A percentile compares a stretch with the other conserved stretches of the same genome.
These are phyloP conservation scores for Colletes latitarsis DNA, from an alignment of 1,140 invertebrate species.

Conservation along the genomic window DNA sequence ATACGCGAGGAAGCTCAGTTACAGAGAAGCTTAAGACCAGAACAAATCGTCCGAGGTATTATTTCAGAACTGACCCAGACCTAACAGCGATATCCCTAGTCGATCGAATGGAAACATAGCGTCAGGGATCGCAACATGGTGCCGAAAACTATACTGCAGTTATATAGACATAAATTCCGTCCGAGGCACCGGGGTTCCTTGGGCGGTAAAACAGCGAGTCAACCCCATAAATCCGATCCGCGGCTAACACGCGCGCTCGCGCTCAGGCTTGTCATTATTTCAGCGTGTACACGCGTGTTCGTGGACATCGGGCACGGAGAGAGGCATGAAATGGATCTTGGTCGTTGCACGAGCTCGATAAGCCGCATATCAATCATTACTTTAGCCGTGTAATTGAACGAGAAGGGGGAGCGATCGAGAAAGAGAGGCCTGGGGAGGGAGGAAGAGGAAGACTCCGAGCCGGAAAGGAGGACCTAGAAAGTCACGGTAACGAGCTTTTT, in stretches of 20 bases:
- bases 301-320: background rate
- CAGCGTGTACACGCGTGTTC: conserved; percentile 33
- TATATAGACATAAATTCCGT: conserved; percentile 59
- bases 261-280: conserved; percentile 55
- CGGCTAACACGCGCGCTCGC: conserved; percentile 1
- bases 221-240: conserved; percentile 49
- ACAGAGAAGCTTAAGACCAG: too few species aligned
- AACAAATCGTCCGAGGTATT: background rate
- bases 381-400: conserved; percentile 58
- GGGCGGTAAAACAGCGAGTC: conserved; percentile 51
- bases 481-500: conserved; percentile 62
- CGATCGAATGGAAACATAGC: conserved; percentile 24
- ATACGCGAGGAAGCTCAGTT: background rate
- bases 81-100: background rate
- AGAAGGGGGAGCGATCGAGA: conserved; percentile 15
- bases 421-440: background rate
- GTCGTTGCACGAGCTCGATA: conserved; percentile 37
- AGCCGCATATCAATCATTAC: conserved; percentile 60
- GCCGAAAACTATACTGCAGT: conserved; percentile 47
- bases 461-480: conserved; percentile 39
- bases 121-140: conserved; percentile 39
- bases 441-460: conserved; percentile 8
- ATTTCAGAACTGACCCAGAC: conserved; percentile 10
- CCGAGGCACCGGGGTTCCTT: conserved; percentile 35
- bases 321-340: conserved; percentile 45